These are phyloP conservation scores for Baryphthengus martii DNA, from an alignment of 2,113 vertebrate species.

Conservation along the genomic window DNA sequence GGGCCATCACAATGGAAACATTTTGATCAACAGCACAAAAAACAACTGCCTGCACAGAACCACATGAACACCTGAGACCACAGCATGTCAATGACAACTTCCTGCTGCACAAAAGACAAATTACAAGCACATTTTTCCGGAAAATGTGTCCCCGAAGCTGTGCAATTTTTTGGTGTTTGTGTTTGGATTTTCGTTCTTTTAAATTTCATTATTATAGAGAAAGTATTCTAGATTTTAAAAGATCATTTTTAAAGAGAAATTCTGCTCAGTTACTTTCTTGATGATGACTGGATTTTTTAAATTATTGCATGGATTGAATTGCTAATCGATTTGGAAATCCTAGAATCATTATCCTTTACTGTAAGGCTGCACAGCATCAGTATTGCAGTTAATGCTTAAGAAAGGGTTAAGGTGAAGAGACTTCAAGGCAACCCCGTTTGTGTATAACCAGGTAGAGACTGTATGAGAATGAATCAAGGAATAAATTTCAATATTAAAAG, in stretches of 20 bases:
- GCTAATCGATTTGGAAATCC: neutral
- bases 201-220: neutral
- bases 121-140: conserved; percentile 9
- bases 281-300: neutral
- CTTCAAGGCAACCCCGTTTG: neutral
- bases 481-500: neutral
- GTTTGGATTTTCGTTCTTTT: neutral
- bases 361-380: neutral
- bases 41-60: conserved; percentile 13
- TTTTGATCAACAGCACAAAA: conserved; percentile 52
- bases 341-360: neutral
- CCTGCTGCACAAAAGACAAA: conserved; percentile 34
- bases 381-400: neutral
- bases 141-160: neutral
- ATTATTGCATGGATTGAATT: neutral
- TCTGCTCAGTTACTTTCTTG: neutral
- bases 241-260: neutral
- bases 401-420: neutral
- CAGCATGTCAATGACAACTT: conserved; percentile 34
- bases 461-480: neutral
- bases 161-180: neutral
- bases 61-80: conserved; percentile 43
- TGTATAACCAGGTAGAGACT: neutral
- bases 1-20: neutral
- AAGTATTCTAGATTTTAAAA: neutral